Conservation (phyloP, 2,797 vertebrate species). For the Brachyrhaphis roseni region DNA sequence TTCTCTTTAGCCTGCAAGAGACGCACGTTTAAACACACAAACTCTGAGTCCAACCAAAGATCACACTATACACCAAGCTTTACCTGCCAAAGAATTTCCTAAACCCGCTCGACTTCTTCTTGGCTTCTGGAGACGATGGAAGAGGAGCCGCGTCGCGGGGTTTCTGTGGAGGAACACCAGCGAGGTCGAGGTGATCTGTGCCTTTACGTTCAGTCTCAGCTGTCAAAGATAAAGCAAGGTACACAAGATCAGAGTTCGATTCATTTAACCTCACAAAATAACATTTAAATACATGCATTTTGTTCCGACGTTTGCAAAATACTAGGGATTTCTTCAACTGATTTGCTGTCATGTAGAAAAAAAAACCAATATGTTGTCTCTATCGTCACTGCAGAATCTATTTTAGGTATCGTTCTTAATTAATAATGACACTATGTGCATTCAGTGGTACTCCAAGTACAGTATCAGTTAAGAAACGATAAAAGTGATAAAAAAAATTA, state of each 20-base stretch:
- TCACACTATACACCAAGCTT: neutral
- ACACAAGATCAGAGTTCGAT: neutral
- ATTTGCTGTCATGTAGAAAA: neutral
- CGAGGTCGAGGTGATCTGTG: conserved; percentile 90
- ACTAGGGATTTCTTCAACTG: neutral
- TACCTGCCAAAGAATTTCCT: conserved; percentile 94
- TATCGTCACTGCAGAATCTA: neutral
- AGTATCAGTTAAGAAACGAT: neutral
- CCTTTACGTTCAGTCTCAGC: conserved; percentile 87
- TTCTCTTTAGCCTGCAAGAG: conserved; percentile 87
- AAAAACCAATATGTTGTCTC: neutral
- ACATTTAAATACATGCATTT: neutral
- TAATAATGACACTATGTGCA: no score
- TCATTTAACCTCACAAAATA: neutral
- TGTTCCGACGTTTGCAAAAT: neutral
- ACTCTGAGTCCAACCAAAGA: neutral
- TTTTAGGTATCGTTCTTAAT: neutral
- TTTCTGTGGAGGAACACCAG: conserved; percentile 76
- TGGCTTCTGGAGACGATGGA: conserved; percentile 87
- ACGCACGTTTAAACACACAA: neutral
- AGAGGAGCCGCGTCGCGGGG: conserved; percentile 69
- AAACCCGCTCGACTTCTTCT: conserved; percentile 93
- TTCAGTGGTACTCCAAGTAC: neutral
- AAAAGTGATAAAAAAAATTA: neutral
- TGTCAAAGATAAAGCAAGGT: conserved; percentile 49